Evolutionary conservation across 2,888 invertebrate species (phyloP), one percentile per base, ranked within the genome.

Genomic region (Hemistola chrysoprasaria): DNA sequence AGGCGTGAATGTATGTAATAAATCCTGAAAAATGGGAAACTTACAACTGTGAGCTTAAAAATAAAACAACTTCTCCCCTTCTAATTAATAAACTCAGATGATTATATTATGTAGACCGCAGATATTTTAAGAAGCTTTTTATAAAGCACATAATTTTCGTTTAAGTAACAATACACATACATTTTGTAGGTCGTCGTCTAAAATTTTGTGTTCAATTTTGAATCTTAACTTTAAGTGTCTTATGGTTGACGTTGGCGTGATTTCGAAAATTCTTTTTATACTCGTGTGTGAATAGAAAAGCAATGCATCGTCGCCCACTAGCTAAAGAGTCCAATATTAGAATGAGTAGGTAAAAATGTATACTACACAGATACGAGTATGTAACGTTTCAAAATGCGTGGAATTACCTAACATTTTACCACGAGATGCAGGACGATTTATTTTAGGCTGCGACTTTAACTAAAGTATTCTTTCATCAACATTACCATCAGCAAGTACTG

Each of bases 251-350:
- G 48, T 51, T 63, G 24, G 29, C 29, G 22, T 45, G 58, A 6
- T 25, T 37, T 26, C 37, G 43, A 24, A 50, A 40, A 35, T 46
- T 60, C 37, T 63, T 67, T 68, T 64, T 62, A 57, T 58, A 65
- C 52, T 55, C 55, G 46, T 42, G 62, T 61, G 68, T 54, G 57
- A 65, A 62, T 69, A 62, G 66, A 62, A 62, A 59, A 71, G 60
- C 64, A 60, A 57, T 70, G 71, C 71, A 66, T 63, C 62, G 58
- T 48, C 72, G 63, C 70, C 70, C 63, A 69, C 71, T 51, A 29
- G 41, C 52, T 57, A 54, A 25, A 27, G 45, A 39, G 34, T 62
- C 66, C 59, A 67, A 60, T 64, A 68, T 67, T 66, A 71, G 66
- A 58, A n/a, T n/a, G n/a, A n/a, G n/a, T n/a, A n/a, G n/a, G n/a